These are phyloP conservation scores for Polyploca ridens DNA, from an alignment of 2,888 invertebrate species.

Conservation along the genomic window DNA sequence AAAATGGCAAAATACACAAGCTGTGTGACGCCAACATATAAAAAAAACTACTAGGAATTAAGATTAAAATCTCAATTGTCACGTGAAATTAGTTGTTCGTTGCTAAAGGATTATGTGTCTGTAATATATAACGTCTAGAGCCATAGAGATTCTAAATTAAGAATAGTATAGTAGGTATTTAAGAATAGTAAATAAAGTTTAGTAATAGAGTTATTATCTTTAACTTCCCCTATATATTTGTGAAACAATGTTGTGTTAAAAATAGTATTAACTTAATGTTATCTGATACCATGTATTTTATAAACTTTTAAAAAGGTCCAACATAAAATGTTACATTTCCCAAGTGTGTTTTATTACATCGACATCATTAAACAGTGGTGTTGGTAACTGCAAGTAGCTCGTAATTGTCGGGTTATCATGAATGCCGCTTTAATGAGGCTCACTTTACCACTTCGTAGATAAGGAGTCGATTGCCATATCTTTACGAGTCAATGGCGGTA, in stretches of 20 bases:
- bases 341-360: conserved; percentile 11
- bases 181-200: too few species aligned
- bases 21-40: too few species aligned
- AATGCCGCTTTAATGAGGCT: conserved; percentile 61
- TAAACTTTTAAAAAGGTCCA: not conserved
- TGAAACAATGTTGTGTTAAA: too few species aligned
- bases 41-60: conserved; percentile 19
- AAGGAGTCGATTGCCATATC: conserved; percentile 55
- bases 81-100: not conserved
- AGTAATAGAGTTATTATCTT: too few species aligned
- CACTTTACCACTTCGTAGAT: conserved; percentile 49
- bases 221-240: not conserved
- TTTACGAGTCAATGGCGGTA: conserved; percentile 41
- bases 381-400: conserved; percentile 44
- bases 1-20: too few species aligned
- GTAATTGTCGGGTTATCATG: conserved; percentile 69
- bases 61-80: not conserved
- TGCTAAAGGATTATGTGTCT: too few species aligned
- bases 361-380: conserved; percentile 11
- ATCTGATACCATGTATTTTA: not conserved
- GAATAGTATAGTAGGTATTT: too few species aligned
- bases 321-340: not conserved
- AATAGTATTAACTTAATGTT: not conserved
- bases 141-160: too few species aligned
- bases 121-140: too few species aligned